A percentile compares a stretch with the other conserved stretches of the same genome.
Evolutionary conservation across 2,888 invertebrate genomes (phyloP).

Genomic region (Rhogogaster chlorosoma): DNA sequence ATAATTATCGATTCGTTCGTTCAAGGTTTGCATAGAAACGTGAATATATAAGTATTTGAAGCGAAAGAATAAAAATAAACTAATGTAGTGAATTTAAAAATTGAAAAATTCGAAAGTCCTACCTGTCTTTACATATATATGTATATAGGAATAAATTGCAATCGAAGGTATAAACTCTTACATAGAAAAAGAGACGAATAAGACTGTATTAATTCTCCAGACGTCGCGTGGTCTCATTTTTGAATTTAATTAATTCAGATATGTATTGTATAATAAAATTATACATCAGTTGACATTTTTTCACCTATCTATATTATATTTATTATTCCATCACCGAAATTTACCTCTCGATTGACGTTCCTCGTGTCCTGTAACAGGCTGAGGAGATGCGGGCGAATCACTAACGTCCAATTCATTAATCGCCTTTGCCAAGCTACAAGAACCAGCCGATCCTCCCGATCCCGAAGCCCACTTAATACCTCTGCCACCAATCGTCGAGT

Average conservation of each 20-base stretch:
- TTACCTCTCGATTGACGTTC: constrained; percentile 38
- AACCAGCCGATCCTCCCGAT: constrained; percentile 53
- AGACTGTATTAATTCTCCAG: background rate
- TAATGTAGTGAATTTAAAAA: background rate
- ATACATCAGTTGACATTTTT: background rate
- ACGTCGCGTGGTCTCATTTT: background rate
- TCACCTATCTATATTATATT: background rate
- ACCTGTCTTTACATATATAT: no score
- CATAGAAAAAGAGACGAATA: background rate
- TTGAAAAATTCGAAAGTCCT: constrained; percentile 26
- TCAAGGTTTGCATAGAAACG: background rate
- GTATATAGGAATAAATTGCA: background rate
- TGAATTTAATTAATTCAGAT: background rate
- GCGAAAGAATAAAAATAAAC: background rate
- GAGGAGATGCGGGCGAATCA: constrained; percentile 68
- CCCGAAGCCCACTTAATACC: constrained; percentile 31
- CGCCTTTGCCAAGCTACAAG: constrained; percentile 66
- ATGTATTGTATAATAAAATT: no score
- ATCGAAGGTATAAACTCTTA: constrained; percentile 22
- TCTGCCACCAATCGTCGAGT: constrained; percentile 46
- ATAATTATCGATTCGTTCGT: constrained; percentile 10
- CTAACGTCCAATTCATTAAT: constrained; percentile 68
- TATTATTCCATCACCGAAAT: background rate
- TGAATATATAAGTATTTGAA: background rate
- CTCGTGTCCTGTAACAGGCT: constrained; percentile 59